Base-by-base conservation (phyloP, 1,140 invertebrate species). In the Halesus radiatus region DNA sequence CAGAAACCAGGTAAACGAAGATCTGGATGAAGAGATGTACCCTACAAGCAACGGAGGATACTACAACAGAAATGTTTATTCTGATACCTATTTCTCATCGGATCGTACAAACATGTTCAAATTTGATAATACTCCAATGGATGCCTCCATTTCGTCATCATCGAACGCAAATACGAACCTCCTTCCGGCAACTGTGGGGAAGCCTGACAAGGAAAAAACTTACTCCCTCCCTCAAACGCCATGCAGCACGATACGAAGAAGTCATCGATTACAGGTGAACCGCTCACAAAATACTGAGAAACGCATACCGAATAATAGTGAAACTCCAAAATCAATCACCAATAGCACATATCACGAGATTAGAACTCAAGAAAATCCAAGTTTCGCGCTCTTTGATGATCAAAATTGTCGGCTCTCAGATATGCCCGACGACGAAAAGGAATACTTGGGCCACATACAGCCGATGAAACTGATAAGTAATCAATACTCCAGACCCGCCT, bases 61-160 rank as follows among this genome's bases (percentile, higher is more conserved):
- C 84, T 92, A 92, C 84, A 92, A 92, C 84, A 84, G 91, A 79
- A 92, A 92, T 79, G 91, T 92, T 2, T 92, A 91, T 77, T 91
- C 90, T 22, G 91, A 92, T 84, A 92, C 91, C 83, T 92, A 92
- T 83, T 92, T 92, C 79, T 72, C 81, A 16, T 74, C 62, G 7
- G 79, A 79, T 53, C 73, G 79, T 15, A 45, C 81, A 16, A 80
- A 73, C 52, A 75, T 83, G 32, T 83, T 83, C 54, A 77, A 83
- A 62, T 83, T 83, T n/a, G 77, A 80, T 23, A 74, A 70, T 20
- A 56, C 74, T 0, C 90, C 91, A 84, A 89, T 88, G 15, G 89
- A 91, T 6, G 29, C 15, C 2, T 37, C 58, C 3, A 80, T 62
- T 50, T 18, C 50, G 45, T 26, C 50, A n/a, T 22, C 64, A 3